Evolutionary conservation across 1,140 invertebrate genomes (phyloP).

Genomic region (Teleopsis dalmanni): DNA sequence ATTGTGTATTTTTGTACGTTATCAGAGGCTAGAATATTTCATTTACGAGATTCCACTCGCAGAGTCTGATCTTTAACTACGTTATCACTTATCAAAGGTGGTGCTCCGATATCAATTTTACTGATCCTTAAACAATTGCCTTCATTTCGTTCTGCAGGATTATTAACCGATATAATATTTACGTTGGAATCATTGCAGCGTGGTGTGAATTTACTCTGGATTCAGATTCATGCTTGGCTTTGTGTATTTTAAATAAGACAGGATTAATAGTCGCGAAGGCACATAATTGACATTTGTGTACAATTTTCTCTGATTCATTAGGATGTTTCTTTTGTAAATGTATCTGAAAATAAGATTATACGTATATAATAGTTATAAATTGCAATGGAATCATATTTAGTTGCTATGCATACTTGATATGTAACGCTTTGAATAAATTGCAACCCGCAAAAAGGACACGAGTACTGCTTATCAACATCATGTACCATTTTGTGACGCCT

Average conservation of each 20-base stretch:
- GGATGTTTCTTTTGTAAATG: conserved; percentile 36
- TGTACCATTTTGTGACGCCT: conserved; percentile 72
- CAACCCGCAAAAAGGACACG: conserved; percentile 63
- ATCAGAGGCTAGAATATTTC: too few relatives aligned
- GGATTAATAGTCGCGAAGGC: conserved; percentile 34
- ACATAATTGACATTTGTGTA: conserved; percentile 32
- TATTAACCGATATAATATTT: too few relatives aligned
- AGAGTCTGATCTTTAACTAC: too few relatives aligned
- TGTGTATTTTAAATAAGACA: conserved; percentile 31
- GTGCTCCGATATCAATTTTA: too few relatives aligned
- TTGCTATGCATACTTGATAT: conserved; percentile 48
- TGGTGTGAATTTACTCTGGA: too few relatives aligned
- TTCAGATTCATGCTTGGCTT: conserved; percentile 35
- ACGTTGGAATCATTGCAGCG: too few relatives aligned
- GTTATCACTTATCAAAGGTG: too few relatives aligned
- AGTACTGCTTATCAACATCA: conserved; percentile 62
- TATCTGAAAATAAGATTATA: conserved; percentile 22
- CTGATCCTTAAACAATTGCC: too few relatives aligned
- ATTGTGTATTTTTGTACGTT: too few relatives aligned
- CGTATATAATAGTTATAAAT: background rate
- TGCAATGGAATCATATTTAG: background rate
- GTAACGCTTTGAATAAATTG: conserved; percentile 59
- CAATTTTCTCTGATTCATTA: conserved; percentile 27
- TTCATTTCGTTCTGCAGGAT: too few relatives aligned
- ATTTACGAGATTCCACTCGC: too few relatives aligned